Evolutionary conservation across 1,140 invertebrate species (phyloP).

Genomic region (Tetramorium simillimum): DNA sequence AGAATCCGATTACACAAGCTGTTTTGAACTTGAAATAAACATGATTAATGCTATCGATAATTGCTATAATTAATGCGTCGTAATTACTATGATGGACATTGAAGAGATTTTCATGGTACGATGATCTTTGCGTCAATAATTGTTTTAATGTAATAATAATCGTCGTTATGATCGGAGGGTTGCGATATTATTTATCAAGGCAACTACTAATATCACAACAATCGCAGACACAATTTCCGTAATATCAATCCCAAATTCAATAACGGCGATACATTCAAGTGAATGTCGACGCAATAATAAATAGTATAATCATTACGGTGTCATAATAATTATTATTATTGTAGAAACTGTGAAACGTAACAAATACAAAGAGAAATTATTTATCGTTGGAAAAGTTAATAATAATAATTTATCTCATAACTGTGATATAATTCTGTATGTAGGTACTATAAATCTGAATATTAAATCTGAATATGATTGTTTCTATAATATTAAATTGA

Average conservation of each 20-base stretch:
- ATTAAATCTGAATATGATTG: neutral
- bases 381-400: neutral
- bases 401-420: neutral
- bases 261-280: neutral
- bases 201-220: neutral
- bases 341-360: neutral
- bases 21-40: neutral
- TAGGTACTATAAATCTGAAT: neutral
- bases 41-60: neutral
- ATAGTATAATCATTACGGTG: neutral
- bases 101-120: conserved; percentile 18
- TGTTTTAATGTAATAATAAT: conserved; percentile 46
- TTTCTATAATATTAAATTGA: neutral
- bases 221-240: conserved; percentile 29
- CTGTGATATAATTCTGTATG: neutral
- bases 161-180: neutral
- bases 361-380: neutral
- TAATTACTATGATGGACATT: neutral
- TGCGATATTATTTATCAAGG: conserved; percentile 41
- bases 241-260: conserved; percentile 5
- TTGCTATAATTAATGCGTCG: neutral
- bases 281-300: conserved; percentile 10
- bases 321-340: conserved; percentile 16
- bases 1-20: neutral
- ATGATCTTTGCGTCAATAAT: conserved; percentile 12